A percentile compares a stretch with the other conserved stretches of the same genome.
These are phyloP conservation scores for Heliconius nattereri DNA, from an alignment of 1,140 invertebrate genomes.

Conservation along the genomic window DNA sequence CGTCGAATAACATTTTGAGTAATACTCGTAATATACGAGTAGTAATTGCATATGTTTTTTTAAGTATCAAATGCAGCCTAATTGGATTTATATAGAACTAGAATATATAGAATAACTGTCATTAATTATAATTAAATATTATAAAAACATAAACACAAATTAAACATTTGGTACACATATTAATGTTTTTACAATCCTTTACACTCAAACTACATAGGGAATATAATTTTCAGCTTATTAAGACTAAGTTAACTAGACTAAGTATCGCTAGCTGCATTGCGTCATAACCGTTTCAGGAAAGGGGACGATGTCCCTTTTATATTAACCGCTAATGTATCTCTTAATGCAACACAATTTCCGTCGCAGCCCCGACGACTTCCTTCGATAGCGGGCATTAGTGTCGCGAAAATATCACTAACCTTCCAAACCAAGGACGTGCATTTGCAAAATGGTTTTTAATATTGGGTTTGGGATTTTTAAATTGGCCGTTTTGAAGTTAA, in stretches of 20 bases:
- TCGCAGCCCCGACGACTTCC: constrained; percentile 52
- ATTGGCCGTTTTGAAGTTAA: neutral
- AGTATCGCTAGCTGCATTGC: constrained; percentile 22
- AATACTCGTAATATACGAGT: too few relatives aligned
- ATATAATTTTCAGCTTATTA: constrained; percentile 6
- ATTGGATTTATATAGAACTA: too few relatives aligned
- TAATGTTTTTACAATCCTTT: neutral
- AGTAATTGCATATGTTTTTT: too few relatives aligned
- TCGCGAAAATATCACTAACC: constrained; percentile 35
- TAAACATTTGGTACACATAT: too few relatives aligned
- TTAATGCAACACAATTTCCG: constrained; percentile 68
- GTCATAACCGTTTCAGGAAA: constrained; percentile 44
- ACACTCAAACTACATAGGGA: neutral
- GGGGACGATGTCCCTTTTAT: constrained; percentile 57
- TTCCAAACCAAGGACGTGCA: neutral
- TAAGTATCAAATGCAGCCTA: too few relatives aligned
- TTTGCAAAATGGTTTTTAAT: neutral
- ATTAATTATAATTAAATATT: too few relatives aligned
- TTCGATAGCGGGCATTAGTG: constrained; percentile 31
- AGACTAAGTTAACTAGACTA: neutral
- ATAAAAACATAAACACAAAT: too few relatives aligned
- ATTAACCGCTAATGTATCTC: constrained; percentile 58
- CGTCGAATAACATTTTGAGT: too few relatives aligned
- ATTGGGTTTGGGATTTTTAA: neutral
- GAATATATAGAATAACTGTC: too few relatives aligned